These are phyloP conservation scores for Oscarella lobularis DNA, from an alignment of 37 sponge, comb jelly and placozoan genomes.

Conservation along the genomic window DNA sequence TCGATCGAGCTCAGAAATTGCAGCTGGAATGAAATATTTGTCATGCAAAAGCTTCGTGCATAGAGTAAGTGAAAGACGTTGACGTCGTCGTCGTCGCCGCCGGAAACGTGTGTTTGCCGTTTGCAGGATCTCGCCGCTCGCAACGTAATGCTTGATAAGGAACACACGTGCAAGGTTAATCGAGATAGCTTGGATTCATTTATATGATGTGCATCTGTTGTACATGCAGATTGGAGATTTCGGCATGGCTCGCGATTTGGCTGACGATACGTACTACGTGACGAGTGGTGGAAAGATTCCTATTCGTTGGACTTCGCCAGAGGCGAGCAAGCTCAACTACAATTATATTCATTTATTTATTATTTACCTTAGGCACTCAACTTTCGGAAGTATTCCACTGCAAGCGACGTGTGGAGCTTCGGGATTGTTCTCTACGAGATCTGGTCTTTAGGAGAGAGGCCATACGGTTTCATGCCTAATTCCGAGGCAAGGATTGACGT, in stretches of 20 bases:
- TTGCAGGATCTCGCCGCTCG: neutral
- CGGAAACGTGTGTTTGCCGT: neutral
- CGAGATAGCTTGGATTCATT: too few species aligned
- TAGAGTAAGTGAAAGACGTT: neutral
- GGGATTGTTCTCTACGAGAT: neutral
- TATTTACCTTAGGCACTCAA: neutral
- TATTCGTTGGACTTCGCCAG: neutral
- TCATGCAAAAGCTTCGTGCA: neutral
- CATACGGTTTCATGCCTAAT: neutral
- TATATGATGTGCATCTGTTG: too few species aligned
- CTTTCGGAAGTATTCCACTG: neutral
- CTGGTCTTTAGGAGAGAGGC: neutral
- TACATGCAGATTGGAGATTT: constrained; percentile 5
- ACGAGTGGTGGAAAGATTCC: neutral
- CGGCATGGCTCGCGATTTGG: neutral
- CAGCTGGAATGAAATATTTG: neutral
- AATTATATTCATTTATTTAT: neutral
- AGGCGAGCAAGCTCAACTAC: neutral
- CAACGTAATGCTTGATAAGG: neutral
- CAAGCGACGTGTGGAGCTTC: constrained; percentile 2
- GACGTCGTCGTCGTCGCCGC: neutral
- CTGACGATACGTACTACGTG: neutral
- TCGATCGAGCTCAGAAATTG: neutral
- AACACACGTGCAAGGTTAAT: neutral
- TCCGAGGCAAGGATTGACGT: too few species aligned